Base-by-base conservation (phyloP, 1,140 invertebrate genomes). In the Drosophila ironensis region DNA sequence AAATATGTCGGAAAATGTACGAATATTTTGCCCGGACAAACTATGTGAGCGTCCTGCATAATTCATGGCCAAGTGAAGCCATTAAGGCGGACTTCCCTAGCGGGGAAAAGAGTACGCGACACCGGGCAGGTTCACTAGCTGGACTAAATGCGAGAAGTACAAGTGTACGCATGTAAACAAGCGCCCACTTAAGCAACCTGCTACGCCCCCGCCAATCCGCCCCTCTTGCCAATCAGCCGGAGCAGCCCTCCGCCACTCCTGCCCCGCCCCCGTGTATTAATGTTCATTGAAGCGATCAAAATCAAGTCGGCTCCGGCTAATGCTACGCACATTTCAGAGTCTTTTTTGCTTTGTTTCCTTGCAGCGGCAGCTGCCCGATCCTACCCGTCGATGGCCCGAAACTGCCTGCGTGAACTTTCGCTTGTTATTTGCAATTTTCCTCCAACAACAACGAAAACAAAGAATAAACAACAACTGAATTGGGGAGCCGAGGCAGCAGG, bases 261-360 rank as follows among this genome's bases (percentile, higher is more conserved):
- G 6, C 42, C n/a, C 27, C 19, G 3, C 38, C 8, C 12, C 7
- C 19, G 64, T 75, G 60, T 87, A 87, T 86, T 86, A 86, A 87
- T 86, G 80, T 87, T 87, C 80, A 86, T 78, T 86, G 81, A 86
- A 80, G 80, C 80, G 80, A 86, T 86, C 80, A 86, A 80, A 86
- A 86, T 87, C 80, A 86, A 86, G 81, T 86, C 80, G 80, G 75
- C 81, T 87, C 86, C 73, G 80, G 78, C 78, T 84, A 84, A 84
- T 84, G 80, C 80, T 78, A 84, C 78, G 78, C 78, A 84, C 78
- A 84, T 74, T 86, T 70, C 66, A 9, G 52, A 22, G 19, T 54
- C 47, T 30, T 69, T 42, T 40, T 37, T 38, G 69, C 64, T 76
- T 48, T 33, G 16, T 41, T 42, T n/a, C n/a, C n/a, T n/a, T n/a